Conservation (phyloP, 2,113 vertebrate genomes). For the Corythaixoides concolor region DNA sequence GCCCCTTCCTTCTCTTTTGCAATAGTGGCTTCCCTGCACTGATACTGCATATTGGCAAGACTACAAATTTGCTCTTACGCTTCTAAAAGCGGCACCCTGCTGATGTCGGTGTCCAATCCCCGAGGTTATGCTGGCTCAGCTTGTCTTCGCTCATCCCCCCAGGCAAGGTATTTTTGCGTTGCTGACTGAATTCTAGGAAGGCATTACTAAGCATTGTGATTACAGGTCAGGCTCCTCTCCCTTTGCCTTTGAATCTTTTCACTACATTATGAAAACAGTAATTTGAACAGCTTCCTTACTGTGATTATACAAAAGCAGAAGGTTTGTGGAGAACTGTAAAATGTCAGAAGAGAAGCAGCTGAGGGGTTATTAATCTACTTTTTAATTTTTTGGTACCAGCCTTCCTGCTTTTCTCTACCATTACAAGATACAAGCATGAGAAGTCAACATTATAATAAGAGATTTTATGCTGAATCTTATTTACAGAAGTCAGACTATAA, state of each 20-base stretch:
- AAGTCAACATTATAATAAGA: background rate
- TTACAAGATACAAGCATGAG: background rate
- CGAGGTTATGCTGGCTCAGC: conserved; percentile 59
- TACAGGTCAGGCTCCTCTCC: conserved; percentile 56
- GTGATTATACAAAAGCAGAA: conserved; percentile 27
- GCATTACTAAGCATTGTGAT: conserved; percentile 65
- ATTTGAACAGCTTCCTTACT: conserved; percentile 51
- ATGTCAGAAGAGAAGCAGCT: conserved; percentile 25
- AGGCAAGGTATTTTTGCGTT: conserved; percentile 32
- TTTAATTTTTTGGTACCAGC: background rate
- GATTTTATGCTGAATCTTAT: background rate
- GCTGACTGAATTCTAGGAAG: conserved; percentile 53
- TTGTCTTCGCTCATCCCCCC: conserved; percentile 29
- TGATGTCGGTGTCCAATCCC: conserved; percentile 37
- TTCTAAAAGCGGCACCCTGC: conserved; percentile 57
- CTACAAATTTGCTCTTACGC: background rate
- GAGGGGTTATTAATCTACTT: conserved; percentile 4
- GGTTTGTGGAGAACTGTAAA: conserved; percentile 6
- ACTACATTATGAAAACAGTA: conserved; percentile 43
- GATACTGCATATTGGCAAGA: background rate
- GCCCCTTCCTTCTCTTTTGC: background rate
- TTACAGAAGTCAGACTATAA: background rate
- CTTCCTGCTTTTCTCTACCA: background rate
- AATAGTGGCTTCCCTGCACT: background rate
- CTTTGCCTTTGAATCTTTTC: conserved; percentile 21